A percentile compares a stretch with the other conserved stretches of the same genome.
Evolutionary conservation across 1,140 invertebrate genomes (phyloP).

Genomic region (Anadara kagoshimensis): DNA sequence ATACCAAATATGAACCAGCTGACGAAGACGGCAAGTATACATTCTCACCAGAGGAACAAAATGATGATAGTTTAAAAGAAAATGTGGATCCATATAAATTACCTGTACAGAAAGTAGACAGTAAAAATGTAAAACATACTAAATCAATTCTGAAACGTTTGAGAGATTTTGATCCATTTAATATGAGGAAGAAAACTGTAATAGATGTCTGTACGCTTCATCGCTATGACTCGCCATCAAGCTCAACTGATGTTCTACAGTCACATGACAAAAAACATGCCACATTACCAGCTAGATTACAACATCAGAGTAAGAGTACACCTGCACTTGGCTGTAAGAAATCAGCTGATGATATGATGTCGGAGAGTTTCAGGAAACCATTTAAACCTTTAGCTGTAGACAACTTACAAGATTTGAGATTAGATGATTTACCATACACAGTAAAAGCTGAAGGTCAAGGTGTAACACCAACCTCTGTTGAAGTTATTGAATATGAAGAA

Average conservation of each 20-base stretch:
- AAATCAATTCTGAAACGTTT: no score
- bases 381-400: conserved; percentile 10
- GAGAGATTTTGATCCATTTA: no score
- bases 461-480: no score
- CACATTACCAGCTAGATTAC: background rate
- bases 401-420: conserved; percentile 1
- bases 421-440: conserved; percentile 6
- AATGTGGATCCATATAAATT: no score
- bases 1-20: no score
- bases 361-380: background rate
- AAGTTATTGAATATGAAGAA: no score
- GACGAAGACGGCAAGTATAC: no score
- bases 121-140: no score
- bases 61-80: no score
- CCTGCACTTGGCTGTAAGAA: conserved; percentile 4
- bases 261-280: background rate
- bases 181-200: no score
- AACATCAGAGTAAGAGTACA: background rate
- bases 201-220: background rate
- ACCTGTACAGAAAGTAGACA: no score
- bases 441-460: background rate
- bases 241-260: background rate
- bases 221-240: background rate
- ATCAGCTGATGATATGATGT: background rate
- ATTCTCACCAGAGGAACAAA: no score